A percentile compares a stretch with the other conserved stretches of the same genome.
phyloP scores from a whole-genome alignment of 2,888 invertebrate species.

The Auanema freiburgensis region DNA sequence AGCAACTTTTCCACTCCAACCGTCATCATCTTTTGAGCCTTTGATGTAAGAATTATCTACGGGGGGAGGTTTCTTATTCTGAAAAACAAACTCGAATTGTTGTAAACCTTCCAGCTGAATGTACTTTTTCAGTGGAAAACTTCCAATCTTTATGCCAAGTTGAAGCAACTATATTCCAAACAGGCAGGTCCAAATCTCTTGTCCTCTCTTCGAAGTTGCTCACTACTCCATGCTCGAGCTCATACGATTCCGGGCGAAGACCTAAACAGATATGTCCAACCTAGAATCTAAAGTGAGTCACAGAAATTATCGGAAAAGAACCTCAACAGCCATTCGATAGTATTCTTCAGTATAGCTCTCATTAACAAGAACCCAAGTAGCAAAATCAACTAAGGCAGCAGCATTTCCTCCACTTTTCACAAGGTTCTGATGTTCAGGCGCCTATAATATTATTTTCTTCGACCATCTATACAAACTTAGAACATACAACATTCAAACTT shows the following conservation, averaged over 20 bases:
- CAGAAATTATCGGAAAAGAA: constrained; percentile 1
- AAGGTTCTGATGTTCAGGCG: constrained; percentile 23
- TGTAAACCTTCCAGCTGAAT: background rate
- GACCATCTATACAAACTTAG: background rate
- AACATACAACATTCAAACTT: constrained; percentile 39
- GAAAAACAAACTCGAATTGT: no score
- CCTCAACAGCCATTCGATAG: constrained; percentile 34
- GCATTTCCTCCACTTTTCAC: constrained; percentile 28
- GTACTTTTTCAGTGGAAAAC: constrained; percentile 5
- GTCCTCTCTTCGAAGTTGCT: constrained; percentile 22
- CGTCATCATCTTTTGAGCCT: constrained; percentile 26
- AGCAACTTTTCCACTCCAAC: constrained; percentile 28
- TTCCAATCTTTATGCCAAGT: constrained; percentile 46
- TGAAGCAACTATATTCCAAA: constrained; percentile 48
- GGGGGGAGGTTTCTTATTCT: constrained; percentile 30
- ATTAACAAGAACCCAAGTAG: constrained; percentile 47
- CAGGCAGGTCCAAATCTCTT: constrained; percentile 10
- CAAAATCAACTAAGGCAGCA: constrained; percentile 46
- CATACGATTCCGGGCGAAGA: constrained; percentile 40
- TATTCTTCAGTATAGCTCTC: constrained; percentile 31
- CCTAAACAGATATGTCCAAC: constrained; percentile 57
- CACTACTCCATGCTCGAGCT: constrained; percentile 35
- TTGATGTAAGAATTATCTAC: constrained; percentile 34
- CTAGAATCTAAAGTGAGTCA: constrained; percentile 16
- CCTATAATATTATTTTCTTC: constrained; percentile 16